These are phyloP conservation scores for Hippocampus zosterae DNA, from an alignment of 2,113 vertebrate species.

Conservation along the genomic window DNA sequence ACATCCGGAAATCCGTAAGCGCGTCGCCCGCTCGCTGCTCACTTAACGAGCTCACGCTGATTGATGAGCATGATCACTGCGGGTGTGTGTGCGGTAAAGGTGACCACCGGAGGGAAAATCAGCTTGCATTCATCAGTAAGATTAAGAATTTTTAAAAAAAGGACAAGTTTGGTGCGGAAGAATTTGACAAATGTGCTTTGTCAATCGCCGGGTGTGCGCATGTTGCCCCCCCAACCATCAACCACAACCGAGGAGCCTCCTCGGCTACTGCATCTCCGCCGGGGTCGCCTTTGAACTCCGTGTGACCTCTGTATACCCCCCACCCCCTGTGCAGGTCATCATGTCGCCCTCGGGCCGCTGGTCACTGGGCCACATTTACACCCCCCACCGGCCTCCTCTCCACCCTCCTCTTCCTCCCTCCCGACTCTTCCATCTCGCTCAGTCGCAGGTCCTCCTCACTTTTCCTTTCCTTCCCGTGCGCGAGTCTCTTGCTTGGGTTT, in stretches of 20 bases:
- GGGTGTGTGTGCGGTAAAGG: background rate
- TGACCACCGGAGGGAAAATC: too few relatives aligned
- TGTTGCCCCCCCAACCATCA: too few relatives aligned
- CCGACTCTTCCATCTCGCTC: slow-evolving; percentile 73
- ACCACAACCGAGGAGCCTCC: background rate
- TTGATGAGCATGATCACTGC: slow-evolving; percentile 54
- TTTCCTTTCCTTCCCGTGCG: slow-evolving; percentile 53
- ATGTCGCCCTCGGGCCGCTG: slow-evolving; percentile 72
- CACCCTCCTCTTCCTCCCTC: slow-evolving; percentile 75
- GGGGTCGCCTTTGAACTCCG: slow-evolving; percentile 49
- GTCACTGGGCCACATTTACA: slow-evolving; percentile 78
- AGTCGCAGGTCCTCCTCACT: slow-evolving; percentile 70
- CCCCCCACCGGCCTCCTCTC: slow-evolving; percentile 77
- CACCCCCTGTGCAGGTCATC: slow-evolving; percentile 67
- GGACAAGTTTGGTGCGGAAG: background rate
- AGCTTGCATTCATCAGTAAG: too few relatives aligned
- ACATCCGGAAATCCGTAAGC: slow-evolving; percentile 98
- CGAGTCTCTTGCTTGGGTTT: slow-evolving; percentile 24
- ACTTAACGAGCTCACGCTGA: slow-evolving; percentile 32
- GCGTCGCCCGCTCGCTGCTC: slow-evolving; percentile 11
- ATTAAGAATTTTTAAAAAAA: too few relatives aligned
- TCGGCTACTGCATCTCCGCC: background rate
- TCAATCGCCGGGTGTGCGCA: slow-evolving; percentile 38
- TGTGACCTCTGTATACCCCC: slow-evolving; percentile 51
- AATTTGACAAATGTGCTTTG: background rate